Base-by-base conservation (phyloP, 2,888 invertebrate species). In the Abrostola triplasia region DNA sequence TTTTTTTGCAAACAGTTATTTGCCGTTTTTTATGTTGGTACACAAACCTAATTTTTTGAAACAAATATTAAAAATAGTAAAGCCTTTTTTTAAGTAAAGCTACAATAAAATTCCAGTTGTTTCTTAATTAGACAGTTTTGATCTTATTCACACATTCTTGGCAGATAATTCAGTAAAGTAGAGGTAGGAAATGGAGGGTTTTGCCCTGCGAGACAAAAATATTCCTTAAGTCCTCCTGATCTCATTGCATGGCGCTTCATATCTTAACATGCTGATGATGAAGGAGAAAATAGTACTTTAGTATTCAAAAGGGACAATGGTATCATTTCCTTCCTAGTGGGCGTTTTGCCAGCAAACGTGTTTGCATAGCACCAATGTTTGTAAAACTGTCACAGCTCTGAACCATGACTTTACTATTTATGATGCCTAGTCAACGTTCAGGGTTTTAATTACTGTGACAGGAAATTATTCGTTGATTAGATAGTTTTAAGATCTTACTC, bases 361-460 rank as follows among this genome's bases (percentile, higher is more conserved):
- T 10, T 38, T 54, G 54, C 6, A 4, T 10, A 7, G 24, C 5
- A 40, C 38, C 6, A n/a, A 36, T 44, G 10, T 60, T 71, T 64
- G 47, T 24, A 72, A 72, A 73, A 64, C 58, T 60, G 13, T 73
- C 73, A 72, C 71, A 72, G 52, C 64, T 36, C 41, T 55, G 63
- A 35, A 11, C 49, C 41, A 41, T 40, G 42, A 6, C 47, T 63
- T 72, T 12, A 72, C 36, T 72, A 71, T 63, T 60, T 49, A 63
- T 63, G 50, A 60, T 58, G 44, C 53, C 62, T 42, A 41, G 36
- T 35, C 5, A 7, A 53, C 35, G n/a, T 50, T 40, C 13, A 11
- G 63, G 8, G 42, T 67, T 72, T 67, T 35, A 63, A 63, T 51
- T 57, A 42, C n/a, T 36, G 52, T 59, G 56, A 59, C 50, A 71